Base-by-base conservation (phyloP, 2,113 vertebrate genomes). In the Oreocharis arfaki region DNA sequence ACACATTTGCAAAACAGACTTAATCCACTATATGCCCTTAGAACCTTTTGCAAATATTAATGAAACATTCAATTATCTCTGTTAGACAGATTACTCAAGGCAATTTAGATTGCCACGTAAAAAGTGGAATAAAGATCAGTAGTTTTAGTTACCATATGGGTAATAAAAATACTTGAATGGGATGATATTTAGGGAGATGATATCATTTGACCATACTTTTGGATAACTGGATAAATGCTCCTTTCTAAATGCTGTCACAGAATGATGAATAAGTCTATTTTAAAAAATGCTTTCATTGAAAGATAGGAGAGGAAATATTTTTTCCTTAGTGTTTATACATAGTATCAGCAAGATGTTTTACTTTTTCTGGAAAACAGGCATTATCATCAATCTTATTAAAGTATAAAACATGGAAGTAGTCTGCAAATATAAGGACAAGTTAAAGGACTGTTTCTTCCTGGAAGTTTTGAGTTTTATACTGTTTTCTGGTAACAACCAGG, bases 91-190 rank as follows among this genome's bases (percentile, higher is more conserved):
- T 91, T 74, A 87, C 87, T 89, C 56, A 42, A 73, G 82, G 84
- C 85, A 91, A 64, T 88, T 90, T 85, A 95, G 74, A 87, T 84
- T 93, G 41, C 41, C 27, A 57, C 68, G 82, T 81, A 76, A 88
- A 74, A 90, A 82, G 16, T 70, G 15, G 41, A 87, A 92, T 88
- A 39, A 93, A 87, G n/a, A 93, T 80, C 73, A 69, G 49, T 92
- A 52, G 3, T 59, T 94, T 94, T 68, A 65, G 81, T 76, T 86
- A 90, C 53, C 9, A 3, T 88, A 61, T 84, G 74, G 67, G 35
- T 89, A 96, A 84, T 97, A 90, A 69, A 87, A 69, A n/a, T 96
- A 92, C 91, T 96, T 88, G 65, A 93, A 80, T 95, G 42, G 59
- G 67, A 86, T 80, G 50, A 86, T 96, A 74, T 84, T 94, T 23